These are phyloP conservation scores for Chelonus formosanus DNA, from an alignment of 2,888 invertebrate species.

Conservation along the genomic window DNA sequence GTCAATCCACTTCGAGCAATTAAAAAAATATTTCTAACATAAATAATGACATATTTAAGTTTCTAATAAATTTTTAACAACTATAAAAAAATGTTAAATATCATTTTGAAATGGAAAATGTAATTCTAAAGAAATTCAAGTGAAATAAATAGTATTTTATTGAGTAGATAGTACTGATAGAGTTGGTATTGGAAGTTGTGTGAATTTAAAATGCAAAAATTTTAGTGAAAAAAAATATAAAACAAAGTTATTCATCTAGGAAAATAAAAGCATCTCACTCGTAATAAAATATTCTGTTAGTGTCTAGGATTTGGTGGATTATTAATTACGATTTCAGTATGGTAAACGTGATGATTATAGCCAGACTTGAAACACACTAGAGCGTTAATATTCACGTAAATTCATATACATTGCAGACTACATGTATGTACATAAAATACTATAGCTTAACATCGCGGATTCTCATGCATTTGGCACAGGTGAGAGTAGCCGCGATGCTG, in stretches of 20 bases:
- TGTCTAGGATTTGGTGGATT: slow-evolving; percentile 17
- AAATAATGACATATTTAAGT: too few relatives aligned
- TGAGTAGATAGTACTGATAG: too few relatives aligned
- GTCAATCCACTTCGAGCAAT: too few relatives aligned
- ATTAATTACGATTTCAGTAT: slow-evolving; percentile 30
- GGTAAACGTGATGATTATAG: slow-evolving; percentile 15
- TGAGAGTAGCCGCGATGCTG: slow-evolving; percentile 43
- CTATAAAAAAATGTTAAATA: too few relatives aligned
- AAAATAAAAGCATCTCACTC: too few relatives aligned
- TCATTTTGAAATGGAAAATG: too few relatives aligned
- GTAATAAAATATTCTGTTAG: slow-evolving; percentile 5
- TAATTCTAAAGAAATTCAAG: too few relatives aligned
- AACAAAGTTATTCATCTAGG: background rate
- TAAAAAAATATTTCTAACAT: too few relatives aligned
- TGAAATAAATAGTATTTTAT: too few relatives aligned
- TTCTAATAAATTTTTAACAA: too few relatives aligned
- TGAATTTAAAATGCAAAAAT: slow-evolving; percentile 4
- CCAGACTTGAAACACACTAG: slow-evolving; percentile 15
- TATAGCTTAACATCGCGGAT: slow-evolving; percentile 27
- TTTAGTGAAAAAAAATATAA: background rate
- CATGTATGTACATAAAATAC: slow-evolving; percentile 17
- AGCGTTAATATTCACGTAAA: slow-evolving; percentile 12
- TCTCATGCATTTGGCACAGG: slow-evolving; percentile 43
- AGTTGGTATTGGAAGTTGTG: too few relatives aligned
- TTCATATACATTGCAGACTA: background rate